These are phyloP conservation scores for Hyla sarda DNA, from an alignment of 2,113 vertebrate genomes.

Conservation along the genomic window DNA sequence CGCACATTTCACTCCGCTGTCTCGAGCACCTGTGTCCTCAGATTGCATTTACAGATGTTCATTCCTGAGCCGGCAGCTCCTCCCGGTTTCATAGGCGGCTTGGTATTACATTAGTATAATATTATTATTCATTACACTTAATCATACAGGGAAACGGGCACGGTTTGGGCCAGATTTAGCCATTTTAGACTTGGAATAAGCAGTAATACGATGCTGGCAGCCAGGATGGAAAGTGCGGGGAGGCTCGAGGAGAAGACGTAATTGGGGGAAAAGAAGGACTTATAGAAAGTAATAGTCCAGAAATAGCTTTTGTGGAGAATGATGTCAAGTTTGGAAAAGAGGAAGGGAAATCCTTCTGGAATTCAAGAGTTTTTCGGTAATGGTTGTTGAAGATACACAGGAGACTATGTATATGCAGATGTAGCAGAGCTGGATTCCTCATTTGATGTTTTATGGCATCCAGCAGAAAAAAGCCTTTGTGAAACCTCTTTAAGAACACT, in stretches of 20 bases:
- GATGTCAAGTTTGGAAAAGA: background rate
- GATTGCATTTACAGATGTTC: background rate
- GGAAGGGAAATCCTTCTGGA: background rate
- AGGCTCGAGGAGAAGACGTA: background rate
- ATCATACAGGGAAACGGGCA: background rate
- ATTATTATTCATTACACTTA: background rate
- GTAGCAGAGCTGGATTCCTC: background rate
- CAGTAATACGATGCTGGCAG: slow-evolving; percentile 10
- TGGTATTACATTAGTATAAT: background rate
- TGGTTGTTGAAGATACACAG: background rate
- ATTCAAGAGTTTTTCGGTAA: background rate
- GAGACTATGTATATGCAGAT: background rate
- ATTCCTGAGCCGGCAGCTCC: background rate
- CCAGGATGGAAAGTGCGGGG: slow-evolving; percentile 20
- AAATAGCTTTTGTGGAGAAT: background rate
- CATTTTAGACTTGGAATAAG: slow-evolving; percentile 5
- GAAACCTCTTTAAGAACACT: too few species aligned
- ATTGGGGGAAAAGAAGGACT: slow-evolving; percentile 19
- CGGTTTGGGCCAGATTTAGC: background rate
- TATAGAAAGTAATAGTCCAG: background rate
- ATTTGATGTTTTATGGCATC: background rate
- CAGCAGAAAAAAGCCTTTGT: background rate
- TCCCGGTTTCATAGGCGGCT: background rate
- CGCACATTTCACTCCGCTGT: background rate
- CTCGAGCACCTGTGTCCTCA: background rate